Conservation (phyloP, 2,113 vertebrate species). For the Larimichthys crocea region DNA sequence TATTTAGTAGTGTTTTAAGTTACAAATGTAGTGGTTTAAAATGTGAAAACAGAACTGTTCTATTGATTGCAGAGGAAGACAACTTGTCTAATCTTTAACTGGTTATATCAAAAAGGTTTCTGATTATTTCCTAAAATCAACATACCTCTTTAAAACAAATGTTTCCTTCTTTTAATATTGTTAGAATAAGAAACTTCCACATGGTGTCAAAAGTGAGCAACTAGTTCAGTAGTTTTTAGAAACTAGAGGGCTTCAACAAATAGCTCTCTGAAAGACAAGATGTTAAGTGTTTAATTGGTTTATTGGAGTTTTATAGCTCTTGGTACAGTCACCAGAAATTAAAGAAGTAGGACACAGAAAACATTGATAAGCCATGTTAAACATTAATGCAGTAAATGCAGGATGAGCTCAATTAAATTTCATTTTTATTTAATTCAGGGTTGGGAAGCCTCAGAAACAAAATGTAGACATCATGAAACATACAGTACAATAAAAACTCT, state of each 20-base stretch:
- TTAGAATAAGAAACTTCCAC: no score
- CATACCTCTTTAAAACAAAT: not conserved
- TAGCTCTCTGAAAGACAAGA: not conserved
- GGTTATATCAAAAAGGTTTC: no score
- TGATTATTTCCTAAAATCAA: no score
- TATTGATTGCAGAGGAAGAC: no score
- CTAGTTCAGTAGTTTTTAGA: no score
- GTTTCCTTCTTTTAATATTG: no score
- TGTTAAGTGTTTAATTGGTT: not conserved
- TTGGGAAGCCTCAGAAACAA: conserved; percentile 8
- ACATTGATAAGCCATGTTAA: not conserved
- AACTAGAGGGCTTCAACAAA: no score
- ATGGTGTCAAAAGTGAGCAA: no score
- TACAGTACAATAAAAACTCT: conserved; percentile 7
- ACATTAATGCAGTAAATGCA: not conserved
- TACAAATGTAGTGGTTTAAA: no score
- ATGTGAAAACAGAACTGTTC: no score
- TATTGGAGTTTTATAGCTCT: not conserved
- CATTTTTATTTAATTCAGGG: not conserved
- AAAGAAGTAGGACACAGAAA: not conserved
- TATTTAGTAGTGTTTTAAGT: no score
- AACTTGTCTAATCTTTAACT: no score
- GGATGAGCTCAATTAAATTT: not conserved
- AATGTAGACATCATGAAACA: conserved; percentile 38
- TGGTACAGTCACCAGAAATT: not conserved